These are phyloP conservation scores for Raja brachyura DNA, from an alignment of 2,113 vertebrate species.

Conservation along the genomic window DNA sequence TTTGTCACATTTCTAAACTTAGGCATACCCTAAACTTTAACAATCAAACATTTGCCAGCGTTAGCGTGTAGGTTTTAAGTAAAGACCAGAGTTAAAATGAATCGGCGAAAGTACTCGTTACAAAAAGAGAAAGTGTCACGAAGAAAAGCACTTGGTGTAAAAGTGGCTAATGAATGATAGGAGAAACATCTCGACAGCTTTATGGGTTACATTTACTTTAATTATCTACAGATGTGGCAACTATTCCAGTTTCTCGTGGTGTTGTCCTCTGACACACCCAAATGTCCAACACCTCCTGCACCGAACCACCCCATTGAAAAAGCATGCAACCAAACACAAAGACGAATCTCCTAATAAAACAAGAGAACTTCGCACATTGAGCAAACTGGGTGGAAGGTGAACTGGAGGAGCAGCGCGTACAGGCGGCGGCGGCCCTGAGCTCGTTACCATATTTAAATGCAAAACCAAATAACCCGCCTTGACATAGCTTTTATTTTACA, in stretches of 20 bases:
- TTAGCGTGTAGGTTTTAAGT: too few relatives aligned
- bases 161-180: background rate
- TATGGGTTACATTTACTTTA: background rate
- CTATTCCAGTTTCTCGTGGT: background rate
- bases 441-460: background rate
- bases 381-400: background rate
- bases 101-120: too few relatives aligned
- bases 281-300: too few relatives aligned
- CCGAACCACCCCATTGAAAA: too few relatives aligned
- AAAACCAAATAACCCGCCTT: background rate
- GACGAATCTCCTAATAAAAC: too few relatives aligned
- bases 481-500: background rate
- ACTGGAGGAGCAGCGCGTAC: background rate
- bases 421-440: background rate
- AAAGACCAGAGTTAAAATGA: background rate
- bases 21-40: background rate
- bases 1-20: background rate
- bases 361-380: too few relatives aligned
- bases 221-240: background rate
- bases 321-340: too few relatives aligned
- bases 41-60: too few relatives aligned
- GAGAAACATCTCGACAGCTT: background rate
- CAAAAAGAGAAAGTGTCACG: background rate
- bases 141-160: background rate
- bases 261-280: background rate